Evolutionary conservation across 2,113 vertebrate genomes (phyloP).

Genomic region (Notiomystis cincta): DNA sequence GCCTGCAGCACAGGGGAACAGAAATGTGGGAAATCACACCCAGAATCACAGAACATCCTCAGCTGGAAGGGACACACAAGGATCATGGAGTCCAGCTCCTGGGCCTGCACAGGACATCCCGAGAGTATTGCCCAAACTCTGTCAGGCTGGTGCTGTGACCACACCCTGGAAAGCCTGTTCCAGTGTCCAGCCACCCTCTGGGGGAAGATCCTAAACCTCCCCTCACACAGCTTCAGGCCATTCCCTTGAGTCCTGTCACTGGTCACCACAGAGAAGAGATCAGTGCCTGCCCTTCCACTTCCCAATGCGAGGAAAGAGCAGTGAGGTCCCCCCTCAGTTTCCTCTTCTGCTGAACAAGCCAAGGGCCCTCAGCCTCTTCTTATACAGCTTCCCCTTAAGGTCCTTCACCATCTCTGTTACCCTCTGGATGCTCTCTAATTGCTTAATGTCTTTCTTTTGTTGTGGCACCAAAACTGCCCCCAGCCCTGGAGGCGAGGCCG

Average conservation of each 20-base stretch:
- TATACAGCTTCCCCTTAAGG: not conserved
- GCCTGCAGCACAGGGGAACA: not conserved
- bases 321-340: not conserved
- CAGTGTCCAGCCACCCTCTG: not conserved
- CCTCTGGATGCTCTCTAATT: not conserved
- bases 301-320: rapidly evolving
- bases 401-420: not conserved
- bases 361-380: not conserved
- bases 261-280: not conserved
- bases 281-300: not conserved
- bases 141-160: not conserved
- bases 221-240: not conserved
- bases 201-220: not conserved
- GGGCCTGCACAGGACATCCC: no score
- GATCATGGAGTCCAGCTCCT: rapidly evolving
- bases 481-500: rapidly evolving
- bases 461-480: no score
- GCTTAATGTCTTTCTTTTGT: rapidly evolving
- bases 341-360: not conserved
- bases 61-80: not conserved
- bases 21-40: not conserved
- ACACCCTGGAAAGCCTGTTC: not conserved
- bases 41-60: not conserved
- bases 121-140: not conserved
- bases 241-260: not conserved